Base-by-base conservation (phyloP, 2,113 vertebrate genomes). In the Cynocephalus volans region DNA sequence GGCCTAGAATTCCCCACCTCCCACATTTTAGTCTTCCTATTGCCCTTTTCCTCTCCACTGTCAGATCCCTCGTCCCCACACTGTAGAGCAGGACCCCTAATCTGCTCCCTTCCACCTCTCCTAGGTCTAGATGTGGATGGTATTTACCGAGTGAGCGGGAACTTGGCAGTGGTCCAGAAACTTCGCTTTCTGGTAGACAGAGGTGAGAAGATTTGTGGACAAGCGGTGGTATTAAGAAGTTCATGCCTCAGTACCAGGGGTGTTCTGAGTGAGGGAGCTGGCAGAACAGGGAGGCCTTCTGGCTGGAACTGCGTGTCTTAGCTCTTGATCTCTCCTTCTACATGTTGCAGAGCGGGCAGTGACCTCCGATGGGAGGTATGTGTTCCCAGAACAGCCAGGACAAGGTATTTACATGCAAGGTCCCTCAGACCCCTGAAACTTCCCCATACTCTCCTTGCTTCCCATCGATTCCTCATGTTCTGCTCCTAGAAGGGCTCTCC, bases 71-170 rank as follows among this genome's bases (percentile, higher is more conserved):
- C 10, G 12, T 4, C 24, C 36, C 52, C 48, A 67, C 5, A 33
- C 12, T 33, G 69, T 31, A 21, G 36, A 88, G 50, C 33, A 64
- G 8, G 15, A 89, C 45, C 64, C 62, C 65, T 96, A 45, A 83
- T 52, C 33, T 62, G 33, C 54, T 45, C 21, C 50, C 23, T 56
- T 21, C 65, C 65, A 88, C 31, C 3, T 95, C 90, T 92, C 50
- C 33, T 98, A 99, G 99, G 99, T 28, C 98, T 99, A 95, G 99
- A 99, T 1, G 98, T 99, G 10, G 99, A 99, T 19, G 99, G 99
- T n/a, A 99, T 99, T 98, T 99, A 99, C 98, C 98, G 99, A 86
- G 99, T 99, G 33, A 99, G 99, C 0, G 99, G 99, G 80, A 99
- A 99, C 97, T 98, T 99, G 97, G 99, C 99, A 0, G 98, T 99